These are phyloP conservation scores for Myoxocephalus aenaeus DNA, from an alignment of 2,797 vertebrate species.

Conservation along the genomic window DNA sequence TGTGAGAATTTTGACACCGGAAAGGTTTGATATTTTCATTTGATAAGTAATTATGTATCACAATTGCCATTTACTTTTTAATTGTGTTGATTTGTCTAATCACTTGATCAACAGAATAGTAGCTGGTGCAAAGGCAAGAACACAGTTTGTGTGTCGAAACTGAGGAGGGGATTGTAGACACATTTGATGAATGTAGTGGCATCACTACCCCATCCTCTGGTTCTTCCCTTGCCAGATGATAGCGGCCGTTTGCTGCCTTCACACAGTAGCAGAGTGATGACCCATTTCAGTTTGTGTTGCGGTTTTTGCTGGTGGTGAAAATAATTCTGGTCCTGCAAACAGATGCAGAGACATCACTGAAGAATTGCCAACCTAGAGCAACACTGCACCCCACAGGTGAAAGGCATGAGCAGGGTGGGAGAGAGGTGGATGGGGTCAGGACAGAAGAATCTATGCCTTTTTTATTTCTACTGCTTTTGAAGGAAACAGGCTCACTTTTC, in stretches of 20 bases:
- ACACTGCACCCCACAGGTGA: slow-evolving; percentile 77
- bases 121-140: not conserved
- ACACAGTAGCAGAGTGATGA: slow-evolving; percentile 33
- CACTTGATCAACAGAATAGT: not conserved
- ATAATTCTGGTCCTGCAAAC: slow-evolving; percentile 26
- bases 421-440: not conserved
- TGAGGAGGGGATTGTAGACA: slow-evolving; percentile 52
- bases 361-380: slow-evolving; percentile 44
- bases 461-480: not conserved
- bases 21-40: not conserved
- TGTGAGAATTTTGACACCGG: not conserved
- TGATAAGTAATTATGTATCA: not conserved
- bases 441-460: not conserved
- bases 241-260: slow-evolving; percentile 19
- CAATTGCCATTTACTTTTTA: not conserved
- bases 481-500: slow-evolving; percentile 23
- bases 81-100: not conserved
- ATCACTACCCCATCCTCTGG: slow-evolving; percentile 7
- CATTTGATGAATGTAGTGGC: slow-evolving; percentile 54
- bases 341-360: slow-evolving; percentile 16
- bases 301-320: slow-evolving; percentile 6
- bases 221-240: slow-evolving; percentile 17
- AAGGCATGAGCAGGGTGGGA: slow-evolving; percentile 29
- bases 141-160: slow-evolving; percentile 10
- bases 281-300: slow-evolving; percentile 52